A percentile compares a stretch with the other conserved stretches of the same genome.
These are phyloP conservation scores for Caenorhabditis brenneri DNA, from an alignment of 1,140 invertebrate genomes.

Conservation along the genomic window DNA sequence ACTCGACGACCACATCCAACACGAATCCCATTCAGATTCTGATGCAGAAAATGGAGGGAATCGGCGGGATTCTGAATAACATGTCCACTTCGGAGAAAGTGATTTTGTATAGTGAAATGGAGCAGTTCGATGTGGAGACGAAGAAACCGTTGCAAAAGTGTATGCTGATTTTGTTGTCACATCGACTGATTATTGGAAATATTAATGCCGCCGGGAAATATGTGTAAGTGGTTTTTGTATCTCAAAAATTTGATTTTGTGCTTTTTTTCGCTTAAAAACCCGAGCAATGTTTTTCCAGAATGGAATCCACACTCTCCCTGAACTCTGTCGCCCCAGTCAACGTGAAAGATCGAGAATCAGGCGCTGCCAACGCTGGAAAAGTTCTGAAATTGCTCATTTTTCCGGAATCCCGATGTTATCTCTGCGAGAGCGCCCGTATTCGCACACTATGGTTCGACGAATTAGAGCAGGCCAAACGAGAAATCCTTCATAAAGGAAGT, in stretches of 20 bases:
- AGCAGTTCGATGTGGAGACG: constrained; percentile 62
- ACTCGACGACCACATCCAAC: constrained; percentile 62
- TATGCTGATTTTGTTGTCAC: constrained; percentile 63
- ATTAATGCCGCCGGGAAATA: constrained; percentile 49
- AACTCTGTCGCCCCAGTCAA: constrained; percentile 92
- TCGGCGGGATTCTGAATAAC: constrained; percentile 66
- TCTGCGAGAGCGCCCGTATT: constrained; percentile 71
- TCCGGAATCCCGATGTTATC: constrained; percentile 58
- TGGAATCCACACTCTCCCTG: constrained; percentile 86
- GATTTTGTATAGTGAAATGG: constrained; percentile 65
- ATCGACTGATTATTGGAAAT: constrained; percentile 62
- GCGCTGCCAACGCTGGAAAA: constrained; percentile 50
- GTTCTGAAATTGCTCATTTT: constrained; percentile 64
- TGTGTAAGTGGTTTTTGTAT: constrained; percentile 41
- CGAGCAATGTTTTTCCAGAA: constrained; percentile 77
- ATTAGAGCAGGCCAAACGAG: constrained; percentile 87
- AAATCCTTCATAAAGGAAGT: constrained; percentile 71
- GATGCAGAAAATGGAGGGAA: constrained; percentile 74
- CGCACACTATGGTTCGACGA: constrained; percentile 92
- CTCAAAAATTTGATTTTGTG: constrained; percentile 69
- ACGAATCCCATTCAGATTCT: constrained; percentile 75
- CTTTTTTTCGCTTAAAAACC: neutral
- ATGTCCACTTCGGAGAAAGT: constrained; percentile 62
- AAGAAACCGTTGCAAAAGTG: constrained; percentile 61
- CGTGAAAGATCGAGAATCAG: constrained; percentile 78